These are phyloP conservation scores for Nomada hirtipes DNA, from an alignment of 2,888 invertebrate genomes.

Conservation along the genomic window DNA sequence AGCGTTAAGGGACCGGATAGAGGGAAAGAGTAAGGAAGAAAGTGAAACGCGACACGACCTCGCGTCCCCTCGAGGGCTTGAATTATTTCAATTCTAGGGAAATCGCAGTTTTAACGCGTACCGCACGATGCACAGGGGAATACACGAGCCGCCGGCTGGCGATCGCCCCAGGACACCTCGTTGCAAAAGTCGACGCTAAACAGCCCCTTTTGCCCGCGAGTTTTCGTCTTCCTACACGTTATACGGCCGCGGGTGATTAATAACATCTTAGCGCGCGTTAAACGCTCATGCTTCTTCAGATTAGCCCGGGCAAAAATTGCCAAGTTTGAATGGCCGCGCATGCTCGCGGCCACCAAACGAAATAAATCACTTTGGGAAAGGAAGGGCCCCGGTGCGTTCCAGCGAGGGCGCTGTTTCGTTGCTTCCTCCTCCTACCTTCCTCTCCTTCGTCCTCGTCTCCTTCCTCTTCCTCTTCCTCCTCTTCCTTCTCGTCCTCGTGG, in stretches of 20 bases:
- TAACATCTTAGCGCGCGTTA: conserved; percentile 73
- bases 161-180: conserved; percentile 63
- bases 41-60: neutral
- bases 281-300: conserved; percentile 74
- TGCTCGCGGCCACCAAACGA: conserved; percentile 65
- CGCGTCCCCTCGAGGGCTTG: conserved; percentile 34
- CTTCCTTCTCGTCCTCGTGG: conserved; percentile 14
- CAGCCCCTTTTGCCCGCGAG: conserved; percentile 52
- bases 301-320: conserved; percentile 70
- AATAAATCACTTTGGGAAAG: conserved; percentile 72
- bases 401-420: conserved; percentile 54
- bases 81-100: conserved; percentile 64
- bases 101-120: conserved; percentile 52
- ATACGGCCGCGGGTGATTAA: conserved; percentile 66
- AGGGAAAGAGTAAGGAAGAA: neutral
- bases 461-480: conserved; percentile 17
- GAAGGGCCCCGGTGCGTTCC: conserved; percentile 49
- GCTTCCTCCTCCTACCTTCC: conserved; percentile 23
- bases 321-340: conserved; percentile 69
- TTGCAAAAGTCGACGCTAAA: conserved; percentile 67
- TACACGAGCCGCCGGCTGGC: conserved; percentile 35
- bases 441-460: neutral
- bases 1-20: neutral
- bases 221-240: conserved; percentile 54
- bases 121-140: conserved; percentile 31